phyloP scores from a whole-genome alignment of 2,888 invertebrate genomes.

The Drosophila greeni region DNA sequence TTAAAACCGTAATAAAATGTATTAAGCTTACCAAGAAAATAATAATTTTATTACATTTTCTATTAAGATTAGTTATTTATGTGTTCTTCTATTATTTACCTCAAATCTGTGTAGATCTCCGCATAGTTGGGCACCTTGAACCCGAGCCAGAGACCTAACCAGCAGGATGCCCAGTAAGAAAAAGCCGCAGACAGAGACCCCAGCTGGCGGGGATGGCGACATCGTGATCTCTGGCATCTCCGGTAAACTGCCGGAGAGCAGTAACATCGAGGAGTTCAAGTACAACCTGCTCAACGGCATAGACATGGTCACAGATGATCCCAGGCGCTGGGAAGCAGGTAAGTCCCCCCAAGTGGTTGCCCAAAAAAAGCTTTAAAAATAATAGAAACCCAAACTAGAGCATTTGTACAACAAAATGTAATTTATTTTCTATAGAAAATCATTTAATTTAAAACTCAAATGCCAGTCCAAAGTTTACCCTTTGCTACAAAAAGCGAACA shows the following conservation, averaged over 20 bases:
- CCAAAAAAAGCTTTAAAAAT: neutral
- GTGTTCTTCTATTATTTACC: too few relatives aligned
- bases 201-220: constrained; percentile 75
- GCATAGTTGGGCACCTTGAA: constrained; percentile 7
- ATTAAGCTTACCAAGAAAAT: too few relatives aligned
- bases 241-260: constrained; percentile 93
- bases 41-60: too few relatives aligned
- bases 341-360: constrained; percentile 35
- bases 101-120: neutral
- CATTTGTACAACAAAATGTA: too few relatives aligned
- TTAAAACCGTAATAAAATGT: too few relatives aligned
- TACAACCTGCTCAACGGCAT: constrained; percentile 92
- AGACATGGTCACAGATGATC: constrained; percentile 95
- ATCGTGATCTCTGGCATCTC: constrained; percentile 91
- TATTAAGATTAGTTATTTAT: too few relatives aligned
- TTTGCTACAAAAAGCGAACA: neutral
- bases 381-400: neutral
- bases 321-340: constrained; percentile 91
- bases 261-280: constrained; percentile 94
- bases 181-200: constrained; percentile 31
- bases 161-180: constrained; percentile 54
- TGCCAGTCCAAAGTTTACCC: neutral
- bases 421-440: neutral
- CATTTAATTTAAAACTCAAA: neutral
- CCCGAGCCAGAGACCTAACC: constrained; percentile 25